Evolutionary conservation across 2,888 invertebrate genomes (phyloP).

Genomic region (Athalia rosae): DNA sequence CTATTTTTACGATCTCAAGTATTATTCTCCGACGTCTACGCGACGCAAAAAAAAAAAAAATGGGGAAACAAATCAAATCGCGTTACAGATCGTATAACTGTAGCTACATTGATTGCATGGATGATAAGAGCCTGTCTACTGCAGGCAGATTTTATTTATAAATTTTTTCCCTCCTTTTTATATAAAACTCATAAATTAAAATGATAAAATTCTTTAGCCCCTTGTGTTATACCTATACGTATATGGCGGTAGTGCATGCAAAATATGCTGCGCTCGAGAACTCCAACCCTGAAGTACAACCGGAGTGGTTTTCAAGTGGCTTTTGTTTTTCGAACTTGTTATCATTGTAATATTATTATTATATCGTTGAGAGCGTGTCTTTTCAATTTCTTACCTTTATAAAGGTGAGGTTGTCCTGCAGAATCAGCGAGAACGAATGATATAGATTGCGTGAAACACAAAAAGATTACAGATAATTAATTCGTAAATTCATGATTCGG

Average conservation of each 20-base stretch:
- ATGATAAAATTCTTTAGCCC: slow-evolving; percentile 1
- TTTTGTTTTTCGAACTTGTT: not conserved
- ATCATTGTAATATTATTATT: not conserved
- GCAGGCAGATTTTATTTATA: not conserved
- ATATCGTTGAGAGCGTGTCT: not conserved
- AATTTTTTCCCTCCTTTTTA: not conserved
- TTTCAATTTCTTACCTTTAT: slow-evolving; percentile 79
- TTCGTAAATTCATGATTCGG: not conserved
- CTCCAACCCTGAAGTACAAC: not conserved
- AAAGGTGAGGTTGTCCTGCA: slow-evolving; percentile 82
- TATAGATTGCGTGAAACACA: slow-evolving; percentile 49
- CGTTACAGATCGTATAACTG: too few relatives aligned
- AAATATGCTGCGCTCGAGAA: not conserved
- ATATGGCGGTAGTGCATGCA: not conserved
- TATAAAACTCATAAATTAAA: slow-evolving; percentile 19
- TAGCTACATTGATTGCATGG: not conserved
- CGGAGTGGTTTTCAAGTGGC: not conserved
- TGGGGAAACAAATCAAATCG: too few relatives aligned
- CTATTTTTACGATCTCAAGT: slow-evolving; percentile 31
- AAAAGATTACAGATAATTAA: not conserved
- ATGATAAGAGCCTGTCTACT: not conserved
- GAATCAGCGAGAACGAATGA: not conserved
- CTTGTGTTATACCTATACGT: not conserved
- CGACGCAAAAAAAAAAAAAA: not conserved
- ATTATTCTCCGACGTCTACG: slow-evolving; percentile 31